Evolutionary conservation across 2,888 invertebrate genomes (phyloP).

Genomic region (Malacosoma neustria): DNA sequence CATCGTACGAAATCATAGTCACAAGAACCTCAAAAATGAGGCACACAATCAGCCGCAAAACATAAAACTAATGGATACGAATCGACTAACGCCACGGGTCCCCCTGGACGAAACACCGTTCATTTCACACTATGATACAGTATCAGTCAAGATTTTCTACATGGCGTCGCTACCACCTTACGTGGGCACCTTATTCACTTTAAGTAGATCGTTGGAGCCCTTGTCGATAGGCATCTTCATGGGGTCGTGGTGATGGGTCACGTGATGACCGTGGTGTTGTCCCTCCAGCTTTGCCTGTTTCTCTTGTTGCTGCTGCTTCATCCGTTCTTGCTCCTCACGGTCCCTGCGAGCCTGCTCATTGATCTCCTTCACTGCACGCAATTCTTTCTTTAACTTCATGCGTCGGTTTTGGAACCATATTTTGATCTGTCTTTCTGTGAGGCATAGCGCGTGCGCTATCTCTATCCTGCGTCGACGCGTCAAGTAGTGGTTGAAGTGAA

Average conservation of each 20-base stretch:
- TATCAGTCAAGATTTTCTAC: slow-evolving; percentile 66
- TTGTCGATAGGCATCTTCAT: slow-evolving; percentile 85
- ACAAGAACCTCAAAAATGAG: slow-evolving; percentile 53
- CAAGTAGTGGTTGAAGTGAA: slow-evolving; percentile 98
- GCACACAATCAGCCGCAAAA: slow-evolving; percentile 56
- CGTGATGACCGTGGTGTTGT: slow-evolving; percentile 81
- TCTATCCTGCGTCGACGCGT: slow-evolving; percentile 97
- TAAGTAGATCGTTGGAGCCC: slow-evolving; percentile 82
- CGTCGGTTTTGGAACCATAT: slow-evolving; percentile 98
- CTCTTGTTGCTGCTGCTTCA: slow-evolving; percentile 92
- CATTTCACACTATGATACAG: slow-evolving; percentile 72
- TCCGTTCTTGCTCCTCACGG: slow-evolving; percentile 91
- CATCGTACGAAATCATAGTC: slow-evolving; percentile 61
- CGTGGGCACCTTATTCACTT: slow-evolving; percentile 87
- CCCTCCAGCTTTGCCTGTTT: slow-evolving; percentile 87
- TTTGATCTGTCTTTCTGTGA: slow-evolving; percentile 97
- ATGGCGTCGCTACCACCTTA: slow-evolving; percentile 67
- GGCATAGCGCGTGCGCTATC: slow-evolving; percentile 96
- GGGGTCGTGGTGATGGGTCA: slow-evolving; percentile 82
- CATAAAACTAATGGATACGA: slow-evolving; percentile 72
- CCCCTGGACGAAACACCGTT: slow-evolving; percentile 62
- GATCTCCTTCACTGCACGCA: slow-evolving; percentile 95
- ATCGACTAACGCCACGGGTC: slow-evolving; percentile 61
- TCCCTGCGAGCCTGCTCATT: slow-evolving; percentile 95
- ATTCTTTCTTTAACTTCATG: slow-evolving; percentile 97